Percentiles rank a stretch among this genome's conserved stretches.
phyloP scores from a whole-genome alignment of 2,113 vertebrate species.

The Lanius ludovicianus region DNA sequence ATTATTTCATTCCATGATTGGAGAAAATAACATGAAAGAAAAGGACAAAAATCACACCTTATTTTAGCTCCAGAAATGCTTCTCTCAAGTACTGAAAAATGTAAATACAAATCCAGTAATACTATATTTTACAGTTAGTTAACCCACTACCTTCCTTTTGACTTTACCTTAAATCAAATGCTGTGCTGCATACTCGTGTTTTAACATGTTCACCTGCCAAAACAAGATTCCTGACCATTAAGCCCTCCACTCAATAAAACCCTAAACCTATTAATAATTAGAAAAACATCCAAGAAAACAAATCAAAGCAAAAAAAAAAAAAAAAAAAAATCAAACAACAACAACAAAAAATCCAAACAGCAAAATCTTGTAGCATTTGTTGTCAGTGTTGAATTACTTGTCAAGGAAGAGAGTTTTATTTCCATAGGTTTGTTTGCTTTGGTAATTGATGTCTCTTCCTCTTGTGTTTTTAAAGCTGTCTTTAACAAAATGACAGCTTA shows the following conservation, averaged over 20 bases:
- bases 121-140: not conserved
- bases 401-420: not conserved
- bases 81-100: not conserved
- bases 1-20: not conserved
- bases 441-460: slow-evolving; percentile 25
- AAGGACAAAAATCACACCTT: not conserved
- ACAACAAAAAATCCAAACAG: not conserved
- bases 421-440: slow-evolving; percentile 39
- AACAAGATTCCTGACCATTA: not conserved
- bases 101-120: not conserved
- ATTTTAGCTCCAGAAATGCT: not conserved
- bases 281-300: not conserved
- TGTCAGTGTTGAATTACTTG: not conserved
- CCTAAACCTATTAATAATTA: not conserved
- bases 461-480: slow-evolving; percentile 38
- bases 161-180: not conserved
- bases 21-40: not conserved
- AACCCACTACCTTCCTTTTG: not conserved
- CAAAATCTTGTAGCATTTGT: not conserved
- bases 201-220: not conserved
- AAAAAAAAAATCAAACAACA: not conserved
- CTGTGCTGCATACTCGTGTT: not conserved
- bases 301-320: not conserved
- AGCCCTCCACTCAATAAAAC: not conserved
- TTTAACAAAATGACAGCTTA: slow-evolving; percentile 60